Conservation (phyloP, 2,888 invertebrate genomes). For the Arge pagana region DNA sequence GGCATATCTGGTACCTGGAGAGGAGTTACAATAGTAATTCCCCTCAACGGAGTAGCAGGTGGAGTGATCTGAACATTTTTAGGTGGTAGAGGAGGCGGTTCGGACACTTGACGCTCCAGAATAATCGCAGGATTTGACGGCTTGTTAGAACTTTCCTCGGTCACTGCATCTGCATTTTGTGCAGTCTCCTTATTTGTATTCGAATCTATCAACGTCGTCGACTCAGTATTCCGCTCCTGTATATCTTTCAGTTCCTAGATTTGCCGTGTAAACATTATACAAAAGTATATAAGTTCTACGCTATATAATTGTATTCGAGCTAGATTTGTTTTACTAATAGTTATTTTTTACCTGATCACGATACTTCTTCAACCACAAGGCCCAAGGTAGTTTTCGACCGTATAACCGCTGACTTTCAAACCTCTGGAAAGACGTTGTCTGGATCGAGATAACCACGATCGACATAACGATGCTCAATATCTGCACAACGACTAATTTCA, state of each 20-base stretch:
- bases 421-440: constrained; percentile 74
- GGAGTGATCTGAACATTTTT: constrained; percentile 50
- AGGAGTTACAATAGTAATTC: constrained; percentile 48
- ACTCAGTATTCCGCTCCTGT: neutral
- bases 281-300: no score
- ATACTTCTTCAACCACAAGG: constrained; percentile 57
- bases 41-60: constrained; percentile 52
- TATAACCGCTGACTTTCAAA: constrained; percentile 78
- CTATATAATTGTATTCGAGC: no score
- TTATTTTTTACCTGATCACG: constrained; percentile 47
- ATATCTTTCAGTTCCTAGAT: constrained; percentile 10
- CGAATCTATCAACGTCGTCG: neutral
- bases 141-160: neutral
- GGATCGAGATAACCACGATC: constrained; percentile 70
- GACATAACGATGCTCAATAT: constrained; percentile 70
- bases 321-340: no score
- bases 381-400: constrained; percentile 78
- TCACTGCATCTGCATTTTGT: neutral
- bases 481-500: constrained; percentile 66
- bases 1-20: constrained; percentile 51
- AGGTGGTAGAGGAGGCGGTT: constrained; percentile 55
- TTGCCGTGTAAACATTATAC: no score
- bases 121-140: neutral
- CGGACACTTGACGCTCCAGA: constrained; percentile 45
- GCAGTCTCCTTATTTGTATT: neutral